phyloP scores from a whole-genome alignment of 2,113 vertebrate species.

The Siniperca chuatsi region DNA sequence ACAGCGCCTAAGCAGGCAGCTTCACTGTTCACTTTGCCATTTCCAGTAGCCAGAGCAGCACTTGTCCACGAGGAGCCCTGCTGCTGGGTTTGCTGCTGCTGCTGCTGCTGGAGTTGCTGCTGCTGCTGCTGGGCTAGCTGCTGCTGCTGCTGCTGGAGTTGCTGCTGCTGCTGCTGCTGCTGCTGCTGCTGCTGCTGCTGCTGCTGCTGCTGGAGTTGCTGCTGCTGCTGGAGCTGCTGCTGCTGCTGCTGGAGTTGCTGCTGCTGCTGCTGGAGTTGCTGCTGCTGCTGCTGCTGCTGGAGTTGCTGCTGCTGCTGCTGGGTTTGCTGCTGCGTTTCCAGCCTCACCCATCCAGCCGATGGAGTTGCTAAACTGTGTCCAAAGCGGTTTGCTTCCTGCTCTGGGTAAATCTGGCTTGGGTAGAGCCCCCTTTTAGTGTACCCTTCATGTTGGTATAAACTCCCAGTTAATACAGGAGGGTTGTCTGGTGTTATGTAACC shows the following conservation, averaged over 20 bases:
- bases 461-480: neutral
- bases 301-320: neutral
- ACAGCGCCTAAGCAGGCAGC: too few species aligned
- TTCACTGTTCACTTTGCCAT: neutral
- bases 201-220: too few species aligned
- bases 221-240: too few species aligned
- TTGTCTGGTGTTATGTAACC: neutral
- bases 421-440: neutral
- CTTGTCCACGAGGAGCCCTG: neutral
- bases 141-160: neutral
- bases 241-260: too few species aligned
- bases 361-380: neutral
- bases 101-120: neutral
- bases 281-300: too few species aligned
- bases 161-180: too few species aligned
- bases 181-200: too few species aligned
- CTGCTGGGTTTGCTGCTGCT: neutral
- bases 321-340: neutral
- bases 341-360: rapidly evolving
- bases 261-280: too few species aligned
- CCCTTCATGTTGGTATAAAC: neutral
- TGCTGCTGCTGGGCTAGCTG: neutral
- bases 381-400: neutral
- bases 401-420: neutral
- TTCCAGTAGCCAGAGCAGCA: neutral